phyloP scores from a whole-genome alignment of 2,888 invertebrate genomes.

The Maniola hyperantus region DNA sequence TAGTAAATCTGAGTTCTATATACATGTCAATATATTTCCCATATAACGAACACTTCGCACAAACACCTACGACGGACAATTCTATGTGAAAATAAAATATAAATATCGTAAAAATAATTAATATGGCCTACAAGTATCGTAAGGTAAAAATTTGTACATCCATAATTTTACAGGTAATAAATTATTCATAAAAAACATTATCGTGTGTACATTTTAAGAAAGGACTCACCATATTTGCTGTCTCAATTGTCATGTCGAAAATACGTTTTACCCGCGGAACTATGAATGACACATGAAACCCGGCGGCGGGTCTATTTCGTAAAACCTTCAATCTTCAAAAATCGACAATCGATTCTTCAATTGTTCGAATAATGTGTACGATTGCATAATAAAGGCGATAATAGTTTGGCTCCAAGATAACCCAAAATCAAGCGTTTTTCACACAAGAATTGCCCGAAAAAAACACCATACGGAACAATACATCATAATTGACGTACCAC shows the following conservation, averaged over 20 bases:
- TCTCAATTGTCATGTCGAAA: too few relatives aligned
- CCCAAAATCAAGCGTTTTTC: background rate
- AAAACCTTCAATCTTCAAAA: too few relatives aligned
- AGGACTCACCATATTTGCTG: too few relatives aligned
- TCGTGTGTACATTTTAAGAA: too few relatives aligned
- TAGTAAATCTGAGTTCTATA: conserved; percentile 27
- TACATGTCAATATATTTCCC: conserved; percentile 31
- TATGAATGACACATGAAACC: too few relatives aligned
- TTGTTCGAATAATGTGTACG: too few relatives aligned
- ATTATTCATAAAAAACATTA: background rate
- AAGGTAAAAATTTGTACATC: conserved; percentile 11
- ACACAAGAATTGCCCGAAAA: conserved; percentile 45
- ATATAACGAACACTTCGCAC: conserved; percentile 40
- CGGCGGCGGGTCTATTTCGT: too few relatives aligned
- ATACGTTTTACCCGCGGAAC: too few relatives aligned
- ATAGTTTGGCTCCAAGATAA: background rate
- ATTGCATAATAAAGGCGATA: background rate
- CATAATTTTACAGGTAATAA: background rate
- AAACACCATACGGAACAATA: conserved; percentile 46
- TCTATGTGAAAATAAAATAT: conserved; percentile 19
- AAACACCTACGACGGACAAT: conserved; percentile 30
- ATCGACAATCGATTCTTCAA: too few relatives aligned
- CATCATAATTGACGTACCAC: conserved; percentile 75
- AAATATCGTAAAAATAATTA: background rate
- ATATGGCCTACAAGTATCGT: background rate